Percentiles rank a stretch among this genome's conserved stretches.
These are phyloP conservation scores for Apotomis betuletana DNA, from an alignment of 2,888 invertebrate species.

Conservation along the genomic window DNA sequence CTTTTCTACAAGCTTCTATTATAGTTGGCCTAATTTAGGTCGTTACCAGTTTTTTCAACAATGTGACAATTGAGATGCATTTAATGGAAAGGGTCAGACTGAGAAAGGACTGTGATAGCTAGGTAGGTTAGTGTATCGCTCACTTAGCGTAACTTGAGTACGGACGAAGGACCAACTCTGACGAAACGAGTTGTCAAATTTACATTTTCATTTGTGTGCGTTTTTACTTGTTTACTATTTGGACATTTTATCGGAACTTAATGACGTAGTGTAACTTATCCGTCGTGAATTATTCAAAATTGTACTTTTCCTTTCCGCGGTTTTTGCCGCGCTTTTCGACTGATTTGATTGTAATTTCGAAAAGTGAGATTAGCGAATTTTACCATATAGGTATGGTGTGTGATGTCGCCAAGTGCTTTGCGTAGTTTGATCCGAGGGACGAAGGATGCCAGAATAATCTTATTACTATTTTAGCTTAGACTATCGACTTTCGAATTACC, in stretches of 20 bases:
- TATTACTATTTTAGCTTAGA: constrained; percentile 77
- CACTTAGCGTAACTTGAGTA: constrained; percentile 75
- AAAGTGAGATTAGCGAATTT: constrained; percentile 79
- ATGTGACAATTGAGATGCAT: constrained; percentile 78
- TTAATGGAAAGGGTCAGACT: constrained; percentile 82
- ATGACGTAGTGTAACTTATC: constrained; percentile 43
- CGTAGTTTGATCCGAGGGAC: constrained; percentile 66
- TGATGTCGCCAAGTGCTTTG: constrained; percentile 73
- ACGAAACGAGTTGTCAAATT: constrained; percentile 60
- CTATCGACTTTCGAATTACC: constrained; percentile 77
- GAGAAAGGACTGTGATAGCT: constrained; percentile 84
- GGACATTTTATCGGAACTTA: constrained; percentile 56
- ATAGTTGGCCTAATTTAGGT: constrained; percentile 77
- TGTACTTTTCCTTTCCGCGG: constrained; percentile 51
- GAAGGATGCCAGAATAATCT: constrained; percentile 74
- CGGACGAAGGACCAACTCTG: constrained; percentile 55
- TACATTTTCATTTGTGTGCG: constrained; percentile 50
- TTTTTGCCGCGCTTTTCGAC: constrained; percentile 65
- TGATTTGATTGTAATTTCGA: constrained; percentile 70
- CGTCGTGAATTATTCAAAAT: constrained; percentile 59
- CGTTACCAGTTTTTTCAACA: constrained; percentile 80
- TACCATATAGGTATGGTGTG: constrained; percentile 71
- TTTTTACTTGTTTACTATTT: constrained; percentile 50
- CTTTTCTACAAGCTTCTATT: constrained; percentile 72
- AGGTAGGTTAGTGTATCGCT: constrained; percentile 81